Evolutionary conservation across 2,888 invertebrate species (phyloP), one percentile per base, ranked within the genome.

Genomic region (Oscheius sp.): DNA sequence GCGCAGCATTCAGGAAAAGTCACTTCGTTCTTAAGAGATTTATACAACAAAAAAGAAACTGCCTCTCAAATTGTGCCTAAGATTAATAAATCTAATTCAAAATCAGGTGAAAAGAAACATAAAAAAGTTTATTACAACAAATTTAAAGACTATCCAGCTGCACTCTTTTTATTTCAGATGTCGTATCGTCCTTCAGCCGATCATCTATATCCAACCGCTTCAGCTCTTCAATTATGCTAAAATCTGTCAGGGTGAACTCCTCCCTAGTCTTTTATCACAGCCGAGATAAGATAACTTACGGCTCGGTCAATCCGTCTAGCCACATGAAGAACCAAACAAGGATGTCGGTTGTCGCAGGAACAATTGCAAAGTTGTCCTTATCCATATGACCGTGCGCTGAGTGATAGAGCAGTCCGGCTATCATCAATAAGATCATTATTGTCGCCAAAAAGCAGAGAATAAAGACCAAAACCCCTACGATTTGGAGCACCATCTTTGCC

Each of bases 261-360:
- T 23, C 29, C n/a, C 61, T 61, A 27, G n/a, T 29, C 12, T 27
- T 27, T 52, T 52, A 8, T n/a, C 4, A 15, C 15, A 27, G 15
- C 29, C 4, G 29, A 2, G 29, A 52, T 23, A 52, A 37, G 23
- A 37, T 6, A 57, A 57, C 57, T 25, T 20, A 57, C 57, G 33
- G 20, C 34, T 20, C n/a, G 37, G 25, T 25, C 15, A 45, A 12
- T 45, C 61, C 61, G 29, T 61, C 61, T 10, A 61, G 46, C 42
- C 61, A 42, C 61, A 61, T 61, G 42, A 61, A 61, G 27, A 61
- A 61, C 5, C 29, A 23, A 17, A 61, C 61, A 20, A 61, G 61
- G 2, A 45, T n/a, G 4, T 17, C 27, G 20, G 8, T 2, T 5
- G 45, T 42, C 15, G 46, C 25, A 1, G 61, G 61, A 2, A 12